Conservation (phyloP, 2,797 vertebrate species). For the Eulemur albifrons region DNA sequence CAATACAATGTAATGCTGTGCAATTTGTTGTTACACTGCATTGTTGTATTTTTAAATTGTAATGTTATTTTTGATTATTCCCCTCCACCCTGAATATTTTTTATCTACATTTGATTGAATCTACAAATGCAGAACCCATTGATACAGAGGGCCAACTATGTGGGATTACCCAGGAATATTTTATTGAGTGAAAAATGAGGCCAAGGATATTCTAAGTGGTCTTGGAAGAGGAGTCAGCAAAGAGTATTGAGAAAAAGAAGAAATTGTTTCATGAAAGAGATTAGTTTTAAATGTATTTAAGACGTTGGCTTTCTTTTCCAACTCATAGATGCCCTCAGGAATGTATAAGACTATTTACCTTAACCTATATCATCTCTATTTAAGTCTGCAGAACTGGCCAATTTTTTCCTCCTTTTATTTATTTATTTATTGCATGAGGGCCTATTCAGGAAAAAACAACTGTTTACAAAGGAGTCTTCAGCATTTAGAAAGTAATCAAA, state of each 20-base stretch:
- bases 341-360: background rate
- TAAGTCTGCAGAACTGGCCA: background rate
- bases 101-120: background rate
- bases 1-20: background rate
- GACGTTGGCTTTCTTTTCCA: background rate
- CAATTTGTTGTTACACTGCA: background rate
- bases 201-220: background rate
- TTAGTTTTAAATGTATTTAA: constrained; percentile 1
- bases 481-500: too few relatives aligned
- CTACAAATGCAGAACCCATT: background rate
- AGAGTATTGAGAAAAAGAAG: background rate
- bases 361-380: background rate
- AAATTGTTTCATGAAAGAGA: background rate
- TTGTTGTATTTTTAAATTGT: background rate
- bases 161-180: background rate
- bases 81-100: background rate
- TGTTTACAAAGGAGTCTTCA: background rate
- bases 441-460: background rate
- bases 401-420: background rate
- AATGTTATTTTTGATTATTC: too few relatives aligned
- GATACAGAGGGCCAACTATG: background rate
- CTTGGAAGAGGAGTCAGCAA: background rate
- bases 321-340: background rate
- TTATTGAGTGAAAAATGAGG: background rate
- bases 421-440: background rate